Percentiles rank a stretch among this genome's conserved stretches.
Evolutionary conservation across 2,888 invertebrate species (phyloP).

Genomic region (Limnephilus auricula): DNA sequence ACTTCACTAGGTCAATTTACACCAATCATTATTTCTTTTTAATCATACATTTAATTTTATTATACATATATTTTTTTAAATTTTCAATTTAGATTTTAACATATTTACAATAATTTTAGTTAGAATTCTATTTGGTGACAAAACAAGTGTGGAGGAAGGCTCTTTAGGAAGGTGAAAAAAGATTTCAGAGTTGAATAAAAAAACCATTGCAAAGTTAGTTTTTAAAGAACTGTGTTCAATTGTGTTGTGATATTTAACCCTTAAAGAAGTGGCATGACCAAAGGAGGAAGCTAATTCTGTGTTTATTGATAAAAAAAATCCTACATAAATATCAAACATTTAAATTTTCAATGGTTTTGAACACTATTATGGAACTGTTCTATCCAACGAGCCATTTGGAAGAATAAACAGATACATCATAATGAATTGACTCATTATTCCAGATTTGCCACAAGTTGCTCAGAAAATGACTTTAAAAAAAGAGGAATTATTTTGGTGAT

Average conservation of each 20-base stretch:
- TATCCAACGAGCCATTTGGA: background rate
- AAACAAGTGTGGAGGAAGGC: background rate
- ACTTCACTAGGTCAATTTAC: constrained; percentile 47
- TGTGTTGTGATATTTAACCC: no score
- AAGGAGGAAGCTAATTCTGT: background rate
- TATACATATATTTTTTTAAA: background rate
- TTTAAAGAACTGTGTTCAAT: background rate
- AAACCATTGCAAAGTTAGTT: background rate
- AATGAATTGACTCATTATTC: background rate
- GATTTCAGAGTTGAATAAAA: background rate
- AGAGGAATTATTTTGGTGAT: background rate
- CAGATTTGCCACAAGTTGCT: background rate
- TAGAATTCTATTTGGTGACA: background rate
- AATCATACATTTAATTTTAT: constrained; percentile 8
- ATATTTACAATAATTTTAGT: constrained; percentile 10
- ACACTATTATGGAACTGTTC: background rate
- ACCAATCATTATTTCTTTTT: background rate
- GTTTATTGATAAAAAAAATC: background rate
- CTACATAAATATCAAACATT: background rate
- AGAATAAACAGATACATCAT: no score
- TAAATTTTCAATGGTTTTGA: background rate
- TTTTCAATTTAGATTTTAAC: constrained; percentile 24
- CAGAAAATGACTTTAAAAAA: no score
- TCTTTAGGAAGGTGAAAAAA: no score
- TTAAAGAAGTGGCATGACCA: background rate